A percentile compares a stretch with the other conserved stretches of the same genome.
Conservation (phyloP, 2,888 invertebrate genomes). For the Proisotoma minuta region DNA sequence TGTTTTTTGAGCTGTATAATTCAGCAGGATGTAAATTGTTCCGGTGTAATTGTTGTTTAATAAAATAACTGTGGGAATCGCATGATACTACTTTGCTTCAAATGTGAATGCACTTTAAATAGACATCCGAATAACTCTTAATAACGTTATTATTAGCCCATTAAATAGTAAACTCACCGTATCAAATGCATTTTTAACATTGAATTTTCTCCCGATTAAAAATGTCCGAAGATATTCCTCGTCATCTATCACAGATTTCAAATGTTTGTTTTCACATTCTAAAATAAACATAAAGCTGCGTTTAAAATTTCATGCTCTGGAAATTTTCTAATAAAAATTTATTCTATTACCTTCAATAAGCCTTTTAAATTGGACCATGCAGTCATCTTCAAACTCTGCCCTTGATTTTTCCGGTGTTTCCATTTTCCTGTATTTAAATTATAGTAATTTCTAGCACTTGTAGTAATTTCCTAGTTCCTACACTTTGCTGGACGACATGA, state of each 20-base stretch:
- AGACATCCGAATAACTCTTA: too few species aligned
- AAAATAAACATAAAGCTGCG: not conserved
- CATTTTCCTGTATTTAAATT: not conserved
- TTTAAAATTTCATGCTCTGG: not conserved
- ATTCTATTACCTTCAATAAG: slow-evolving; percentile 9
- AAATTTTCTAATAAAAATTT: too few species aligned
- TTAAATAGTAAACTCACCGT: slow-evolving; percentile 6
- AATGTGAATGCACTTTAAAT: too few species aligned
- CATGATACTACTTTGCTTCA: not conserved
- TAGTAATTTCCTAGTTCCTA: too few species aligned
- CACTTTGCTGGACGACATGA: too few species aligned
- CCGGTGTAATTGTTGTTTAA: too few species aligned
- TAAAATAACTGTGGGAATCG: not conserved
- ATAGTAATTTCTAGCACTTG: too few species aligned
- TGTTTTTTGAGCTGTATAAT: too few species aligned
- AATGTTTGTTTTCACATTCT: slow-evolving; percentile 4
- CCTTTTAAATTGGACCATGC: not conserved
- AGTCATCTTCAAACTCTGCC: not conserved
- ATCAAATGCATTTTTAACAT: slow-evolving; percentile 5
- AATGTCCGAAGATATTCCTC: slow-evolving; percentile 6
- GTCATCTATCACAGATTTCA: not conserved
- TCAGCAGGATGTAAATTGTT: too few species aligned
- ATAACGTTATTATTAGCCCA: too few species aligned
- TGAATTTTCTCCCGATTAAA: slow-evolving; percentile 5
- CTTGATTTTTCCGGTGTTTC: not conserved